phyloP scores from a whole-genome alignment of 2,113 vertebrate species.

The Petaurus breviceps region DNA sequence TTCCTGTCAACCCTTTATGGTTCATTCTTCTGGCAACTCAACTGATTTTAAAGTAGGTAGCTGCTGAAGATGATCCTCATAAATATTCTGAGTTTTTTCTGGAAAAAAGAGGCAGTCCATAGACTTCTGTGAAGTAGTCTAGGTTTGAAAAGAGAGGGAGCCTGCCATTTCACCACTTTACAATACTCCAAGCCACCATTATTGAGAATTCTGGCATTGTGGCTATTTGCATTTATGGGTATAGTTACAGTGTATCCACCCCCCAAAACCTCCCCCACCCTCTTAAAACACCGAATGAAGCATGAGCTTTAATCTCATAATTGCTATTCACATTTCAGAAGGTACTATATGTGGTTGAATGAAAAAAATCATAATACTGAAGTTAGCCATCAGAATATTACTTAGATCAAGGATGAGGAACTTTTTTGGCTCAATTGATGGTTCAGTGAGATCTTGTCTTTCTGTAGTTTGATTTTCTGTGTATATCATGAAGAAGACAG shows the following conservation, averaged over 20 bases:
- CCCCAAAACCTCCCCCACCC: background rate
- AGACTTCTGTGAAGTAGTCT: background rate
- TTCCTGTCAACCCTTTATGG: background rate
- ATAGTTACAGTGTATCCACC: background rate
- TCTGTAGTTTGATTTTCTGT: background rate
- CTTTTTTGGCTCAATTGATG: background rate
- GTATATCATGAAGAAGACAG: background rate
- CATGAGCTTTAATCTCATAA: background rate
- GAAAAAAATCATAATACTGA: background rate
- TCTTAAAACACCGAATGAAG: background rate
- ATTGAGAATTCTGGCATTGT: background rate
- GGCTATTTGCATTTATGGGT: background rate
- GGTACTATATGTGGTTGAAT: background rate
- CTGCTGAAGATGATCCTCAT: background rate
- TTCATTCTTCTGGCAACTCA: background rate
- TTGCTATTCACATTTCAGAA: background rate
- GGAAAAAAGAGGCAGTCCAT: background rate
- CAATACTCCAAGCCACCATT: background rate
- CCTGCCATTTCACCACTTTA: background rate
- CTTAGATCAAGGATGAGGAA: background rate
- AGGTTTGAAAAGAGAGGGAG: background rate
- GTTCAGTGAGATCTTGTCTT: background rate
- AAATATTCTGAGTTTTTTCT: background rate
- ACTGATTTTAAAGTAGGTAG: background rate
- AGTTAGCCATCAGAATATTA: conserved; percentile 18